Conservation (phyloP, 2,888 invertebrate species). For the Stictocephala bisonia region DNA sequence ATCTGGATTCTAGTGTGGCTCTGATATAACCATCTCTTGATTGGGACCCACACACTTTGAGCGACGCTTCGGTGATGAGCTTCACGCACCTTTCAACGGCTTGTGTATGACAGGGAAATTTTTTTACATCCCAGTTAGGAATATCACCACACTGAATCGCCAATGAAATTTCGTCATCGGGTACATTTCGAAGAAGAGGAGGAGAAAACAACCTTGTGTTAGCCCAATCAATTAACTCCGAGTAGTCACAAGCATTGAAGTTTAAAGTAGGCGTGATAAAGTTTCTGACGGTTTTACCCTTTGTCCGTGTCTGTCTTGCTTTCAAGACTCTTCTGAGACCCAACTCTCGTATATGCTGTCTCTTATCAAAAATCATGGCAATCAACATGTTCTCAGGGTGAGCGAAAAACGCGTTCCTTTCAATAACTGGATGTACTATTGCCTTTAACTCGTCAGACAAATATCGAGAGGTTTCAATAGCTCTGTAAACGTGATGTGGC, state of each 20-base stretch:
- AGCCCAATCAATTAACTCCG: constrained; percentile 1
- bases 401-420: constrained; percentile 33
- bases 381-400: constrained; percentile 22
- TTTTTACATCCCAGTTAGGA: not conserved
- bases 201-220: not conserved
- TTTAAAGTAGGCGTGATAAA: not conserved
- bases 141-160: not conserved
- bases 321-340: not conserved
- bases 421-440: constrained; percentile 14
- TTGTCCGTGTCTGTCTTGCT: constrained; percentile 1
- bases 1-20: constrained; percentile 21
- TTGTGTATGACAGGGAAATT: constrained; percentile 48
- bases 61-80: constrained; percentile 47
- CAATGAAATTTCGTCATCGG: not conserved
- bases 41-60: no score
- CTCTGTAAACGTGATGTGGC: constrained; percentile 21
- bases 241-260: not conserved
- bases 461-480: no score
- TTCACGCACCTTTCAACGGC: constrained; percentile 45
- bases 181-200: constrained; percentile 4
- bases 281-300: constrained; percentile 3
- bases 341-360: not conserved
- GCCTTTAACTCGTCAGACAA: constrained; percentile 1
- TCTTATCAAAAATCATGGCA: constrained; percentile 11
- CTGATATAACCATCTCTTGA: constrained; percentile 21